Base-by-base conservation (phyloP, 2,888 invertebrate species). In the Ceramica pisi region DNA sequence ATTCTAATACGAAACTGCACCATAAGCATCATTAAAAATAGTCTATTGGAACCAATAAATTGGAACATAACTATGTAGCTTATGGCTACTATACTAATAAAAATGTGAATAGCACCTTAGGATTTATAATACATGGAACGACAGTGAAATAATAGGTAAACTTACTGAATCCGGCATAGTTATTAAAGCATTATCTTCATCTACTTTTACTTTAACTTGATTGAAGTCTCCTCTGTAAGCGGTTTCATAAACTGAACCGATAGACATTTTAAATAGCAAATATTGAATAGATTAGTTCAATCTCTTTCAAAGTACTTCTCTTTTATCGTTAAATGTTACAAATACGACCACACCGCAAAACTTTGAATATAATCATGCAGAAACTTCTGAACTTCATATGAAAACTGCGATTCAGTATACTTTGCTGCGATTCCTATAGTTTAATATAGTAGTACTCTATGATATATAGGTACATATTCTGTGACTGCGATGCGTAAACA, bases 191-290 rank as follows among this genome's bases (percentile, higher is more conserved):
- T 79, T 80, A 80, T 97, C 94, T 89, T 97, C 95, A 80, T 96
- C 96, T 44, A 98, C 89, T 89, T 96, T 96, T 31, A 96, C 94
- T 93, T 97, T 97, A 0, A 98, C 96, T 86, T 96, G 95, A 75
- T 97, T 97, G 78, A 96, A 97, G 90, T 97, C 97, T 10, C 98
- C 98, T 89, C 97, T 97, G 88, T 97, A 97, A 0, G 98, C 98
- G 76, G 97, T 96, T 92, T 98, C 97, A 84, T 96, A 97, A 10
- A 97, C 90, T 35, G 96, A 95, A 46, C 95, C 95, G 53, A 93
- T 90, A 55, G 95, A 94, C 95, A 96, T 95, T 35, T 71, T 78
- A 88, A 46, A 66, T 38, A 5, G 1, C n/a, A 44, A 35, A 12
- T 31, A 70, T n/a, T 60, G 14, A 59, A 35, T 46, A 19, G 35